phyloP scores from a whole-genome alignment of 2,797 vertebrate genomes.

The Clarias fuscus region DNA sequence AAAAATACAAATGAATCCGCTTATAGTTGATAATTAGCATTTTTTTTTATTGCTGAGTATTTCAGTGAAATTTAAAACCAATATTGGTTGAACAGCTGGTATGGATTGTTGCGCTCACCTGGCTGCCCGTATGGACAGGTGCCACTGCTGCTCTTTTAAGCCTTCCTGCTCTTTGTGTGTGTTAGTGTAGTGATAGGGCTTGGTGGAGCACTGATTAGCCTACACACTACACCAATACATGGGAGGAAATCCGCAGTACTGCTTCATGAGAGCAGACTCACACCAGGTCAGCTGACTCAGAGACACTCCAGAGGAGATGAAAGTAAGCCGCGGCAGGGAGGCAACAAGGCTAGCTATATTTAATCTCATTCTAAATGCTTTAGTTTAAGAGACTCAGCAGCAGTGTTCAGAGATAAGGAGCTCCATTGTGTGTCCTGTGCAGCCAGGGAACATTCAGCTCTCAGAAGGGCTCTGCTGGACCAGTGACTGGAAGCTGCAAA shows the following conservation, averaged over 20 bases:
- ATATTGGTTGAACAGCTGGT: neutral
- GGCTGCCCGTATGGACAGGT: neutral
- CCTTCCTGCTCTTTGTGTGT: neutral
- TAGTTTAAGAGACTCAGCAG: conserved; percentile 31
- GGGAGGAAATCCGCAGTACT: conserved; percentile 21
- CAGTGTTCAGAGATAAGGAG: conserved; percentile 40
- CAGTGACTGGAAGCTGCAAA: conserved; percentile 41
- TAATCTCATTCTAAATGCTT: conserved; percentile 28
- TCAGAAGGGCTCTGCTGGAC: conserved; percentile 42
- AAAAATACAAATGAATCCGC: neutral
- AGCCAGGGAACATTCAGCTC: conserved; percentile 31
- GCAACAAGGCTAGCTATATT: conserved; percentile 31
- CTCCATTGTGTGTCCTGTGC: conserved; percentile 45
- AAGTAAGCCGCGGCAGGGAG: conserved; percentile 3
- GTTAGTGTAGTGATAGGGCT: neutral
- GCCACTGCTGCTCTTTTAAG: neutral
- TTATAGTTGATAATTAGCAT: neutral
- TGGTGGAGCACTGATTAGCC: neutral
- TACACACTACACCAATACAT: neutral
- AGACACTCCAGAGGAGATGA: conserved; percentile 27
- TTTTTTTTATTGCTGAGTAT: neutral
- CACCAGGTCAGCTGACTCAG: conserved; percentile 47
- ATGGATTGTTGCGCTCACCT: neutral
- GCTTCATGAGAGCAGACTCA: conserved; percentile 42
- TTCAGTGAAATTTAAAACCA: neutral